phyloP scores from a whole-genome alignment of 2,797 vertebrate species.

The Galago senegalensis region DNA sequence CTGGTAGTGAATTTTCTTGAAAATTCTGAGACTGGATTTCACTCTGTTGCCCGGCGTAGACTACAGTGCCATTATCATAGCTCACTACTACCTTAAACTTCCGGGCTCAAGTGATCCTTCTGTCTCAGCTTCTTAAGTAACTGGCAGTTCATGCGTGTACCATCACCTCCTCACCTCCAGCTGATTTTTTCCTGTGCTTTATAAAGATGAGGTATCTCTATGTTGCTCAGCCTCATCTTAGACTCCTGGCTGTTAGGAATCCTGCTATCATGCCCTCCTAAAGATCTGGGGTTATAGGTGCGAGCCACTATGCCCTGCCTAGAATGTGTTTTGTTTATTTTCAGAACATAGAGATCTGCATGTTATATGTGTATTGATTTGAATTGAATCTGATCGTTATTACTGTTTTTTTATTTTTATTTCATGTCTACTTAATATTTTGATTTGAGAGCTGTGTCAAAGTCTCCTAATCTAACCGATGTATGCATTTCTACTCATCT shows the following conservation, averaged over 20 bases:
- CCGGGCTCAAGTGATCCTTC: neutral
- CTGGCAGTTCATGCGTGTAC: neutral
- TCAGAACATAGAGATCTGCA: neutral
- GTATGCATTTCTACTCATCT: neutral
- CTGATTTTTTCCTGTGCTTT: neutral
- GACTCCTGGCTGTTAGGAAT: neutral
- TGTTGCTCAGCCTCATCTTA: neutral
- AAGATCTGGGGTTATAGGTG: neutral
- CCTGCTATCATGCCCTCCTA: neutral
- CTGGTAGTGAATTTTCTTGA: neutral
- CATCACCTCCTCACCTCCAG: too few relatives aligned
- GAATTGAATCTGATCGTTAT: neutral
- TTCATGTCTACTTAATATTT: neutral
- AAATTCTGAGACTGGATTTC: neutral
- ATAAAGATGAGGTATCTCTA: neutral
- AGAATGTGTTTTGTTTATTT: neutral
- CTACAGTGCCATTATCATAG: neutral
- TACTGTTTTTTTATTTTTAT: neutral
- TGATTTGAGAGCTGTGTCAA: neutral
- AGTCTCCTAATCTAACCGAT: neutral
- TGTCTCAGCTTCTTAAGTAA: neutral
- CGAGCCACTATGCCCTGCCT: neutral
- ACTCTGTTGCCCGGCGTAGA: neutral
- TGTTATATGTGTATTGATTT: neutral
- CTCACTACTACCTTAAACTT: neutral